These are phyloP conservation scores for Ctenochaetus hawaiiensis DNA, from an alignment of 2,797 vertebrate species.

Conservation along the genomic window DNA sequence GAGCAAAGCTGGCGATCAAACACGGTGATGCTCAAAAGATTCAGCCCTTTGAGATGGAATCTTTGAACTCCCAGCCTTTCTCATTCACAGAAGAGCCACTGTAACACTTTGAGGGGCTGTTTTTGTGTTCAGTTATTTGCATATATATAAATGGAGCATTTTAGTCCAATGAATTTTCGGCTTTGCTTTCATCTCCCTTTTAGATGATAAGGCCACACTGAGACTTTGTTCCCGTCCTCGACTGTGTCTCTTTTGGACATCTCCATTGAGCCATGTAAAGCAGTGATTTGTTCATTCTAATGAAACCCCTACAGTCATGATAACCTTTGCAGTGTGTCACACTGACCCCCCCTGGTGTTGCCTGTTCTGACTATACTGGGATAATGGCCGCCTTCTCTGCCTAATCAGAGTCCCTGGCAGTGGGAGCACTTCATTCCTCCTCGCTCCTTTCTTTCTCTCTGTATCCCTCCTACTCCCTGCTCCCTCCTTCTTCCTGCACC, in stretches of 20 bases:
- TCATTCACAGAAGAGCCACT: conserved; percentile 30
- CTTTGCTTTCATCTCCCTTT: conserved; percentile 70
- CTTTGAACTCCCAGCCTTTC: conserved; percentile 66
- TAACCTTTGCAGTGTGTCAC: conserved; percentile 83
- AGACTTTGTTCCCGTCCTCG: conserved; percentile 64
- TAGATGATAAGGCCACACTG: conserved; percentile 63
- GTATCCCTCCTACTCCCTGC: conserved; percentile 28
- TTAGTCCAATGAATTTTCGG: conserved; percentile 61
- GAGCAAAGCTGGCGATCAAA: conserved; percentile 49
- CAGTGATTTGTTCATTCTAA: conserved; percentile 82
- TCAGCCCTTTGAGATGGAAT: conserved; percentile 47
- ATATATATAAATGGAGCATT: conserved; percentile 68
- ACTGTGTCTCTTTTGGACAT: conserved; percentile 67
- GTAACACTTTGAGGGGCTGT: conserved; percentile 58
- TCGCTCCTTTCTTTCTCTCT: conserved; percentile 37
- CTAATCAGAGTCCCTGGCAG: conserved; percentile 73
- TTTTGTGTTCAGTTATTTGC: conserved; percentile 66
- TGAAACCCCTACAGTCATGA: conserved; percentile 79
- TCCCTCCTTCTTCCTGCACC: conserved; percentile 63
- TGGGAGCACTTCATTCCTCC: conserved; percentile 54
- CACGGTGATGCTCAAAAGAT: conserved; percentile 43
- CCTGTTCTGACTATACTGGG: conserved; percentile 68
- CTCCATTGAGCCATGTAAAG: conserved; percentile 78
- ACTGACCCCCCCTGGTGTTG: conserved; percentile 61
- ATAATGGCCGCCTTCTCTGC: conserved; percentile 75